Base-by-base conservation (phyloP, 2,797 vertebrate species). In the Centropyge bicolor region DNA sequence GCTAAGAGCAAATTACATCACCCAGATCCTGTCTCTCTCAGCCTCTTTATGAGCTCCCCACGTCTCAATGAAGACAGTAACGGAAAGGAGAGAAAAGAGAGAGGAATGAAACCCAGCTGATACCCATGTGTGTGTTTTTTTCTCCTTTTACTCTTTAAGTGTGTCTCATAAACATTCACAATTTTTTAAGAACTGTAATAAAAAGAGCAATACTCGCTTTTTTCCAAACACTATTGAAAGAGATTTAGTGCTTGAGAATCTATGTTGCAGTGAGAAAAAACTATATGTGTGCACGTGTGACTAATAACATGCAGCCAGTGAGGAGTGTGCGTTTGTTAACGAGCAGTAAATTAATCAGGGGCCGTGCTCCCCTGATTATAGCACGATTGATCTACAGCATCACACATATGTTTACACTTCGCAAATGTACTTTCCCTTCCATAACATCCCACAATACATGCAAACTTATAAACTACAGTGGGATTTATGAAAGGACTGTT, bases 1-100 rank as follows among this genome's bases (percentile, higher is more conserved):
- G 74, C 93, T 90, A 84, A 94, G 92, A 92, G 94, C 91, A 92
- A 94, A 95, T 95, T 94, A 96, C 94, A 95, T 96, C 95, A 95
- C 91, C 92, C 91, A 41, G 86, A 86, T 85, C 79, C 90, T 89
- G 86, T 90, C 65, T 68, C 48, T 46, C 46, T 54, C 70, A 72
- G 80, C 77, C 84, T 88, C 89, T 93, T 93, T 91, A 92, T 93
- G 93, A 93, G 93, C 91, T 93, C 88, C 85, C 81, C 74, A 52
- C 52, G 64, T 89, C 89, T 92, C 88, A 80, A 82, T 88, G 90
- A 92, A 89, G 84, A 85, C 72, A 81, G 85, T 5, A 76, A 75
- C 57, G 57, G 74, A 75, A 74, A 78, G 46, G 43, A 54, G 54
- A 61, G 69, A 71, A 74, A 79, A 63, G 38, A 69, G 49, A 69